These are phyloP conservation scores for Lepidocyrtinus sp. DNA, from an alignment of 2,888 invertebrate species.

Conservation along the genomic window DNA sequence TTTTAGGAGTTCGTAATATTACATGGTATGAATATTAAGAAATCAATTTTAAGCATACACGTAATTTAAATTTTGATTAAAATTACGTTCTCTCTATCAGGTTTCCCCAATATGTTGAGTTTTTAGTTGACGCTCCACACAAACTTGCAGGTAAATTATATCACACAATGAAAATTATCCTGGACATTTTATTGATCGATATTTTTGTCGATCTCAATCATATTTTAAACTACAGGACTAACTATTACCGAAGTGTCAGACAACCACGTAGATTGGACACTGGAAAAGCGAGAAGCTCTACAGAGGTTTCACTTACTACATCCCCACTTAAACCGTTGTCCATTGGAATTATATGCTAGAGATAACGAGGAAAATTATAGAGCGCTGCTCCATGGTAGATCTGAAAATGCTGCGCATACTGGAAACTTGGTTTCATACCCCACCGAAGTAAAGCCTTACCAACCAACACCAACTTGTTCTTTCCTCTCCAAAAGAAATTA, in stretches of 20 bases:
- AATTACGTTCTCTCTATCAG: neutral
- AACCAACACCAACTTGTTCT: neutral
- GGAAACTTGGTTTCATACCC: neutral
- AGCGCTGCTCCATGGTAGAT: neutral
- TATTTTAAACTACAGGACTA: no score
- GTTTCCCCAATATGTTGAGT: neutral
- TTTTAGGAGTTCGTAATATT: conserved; percentile 32
- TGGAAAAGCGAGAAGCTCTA: conserved; percentile 15
- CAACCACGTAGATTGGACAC: conserved; percentile 37
- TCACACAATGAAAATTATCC: no score
- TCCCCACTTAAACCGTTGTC: conserved; percentile 20
- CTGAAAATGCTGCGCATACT: neutral
- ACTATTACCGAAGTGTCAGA: conserved; percentile 32
- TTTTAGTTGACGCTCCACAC: conserved; percentile 9
- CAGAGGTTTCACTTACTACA: conserved; percentile 16
- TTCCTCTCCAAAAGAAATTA: neutral
- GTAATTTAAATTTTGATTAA: neutral
- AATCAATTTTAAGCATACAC: neutral
- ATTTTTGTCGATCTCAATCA: no score
- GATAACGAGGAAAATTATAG: neutral
- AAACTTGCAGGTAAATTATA: no score
- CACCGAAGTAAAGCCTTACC: neutral
- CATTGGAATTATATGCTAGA: conserved; percentile 20
- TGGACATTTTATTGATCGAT: no score
- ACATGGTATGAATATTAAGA: conserved; percentile 28